A percentile compares a stretch with the other conserved stretches of the same genome.
These are phyloP conservation scores for Sander vitreus DNA, from an alignment of 2,113 vertebrate genomes.

Conservation along the genomic window DNA sequence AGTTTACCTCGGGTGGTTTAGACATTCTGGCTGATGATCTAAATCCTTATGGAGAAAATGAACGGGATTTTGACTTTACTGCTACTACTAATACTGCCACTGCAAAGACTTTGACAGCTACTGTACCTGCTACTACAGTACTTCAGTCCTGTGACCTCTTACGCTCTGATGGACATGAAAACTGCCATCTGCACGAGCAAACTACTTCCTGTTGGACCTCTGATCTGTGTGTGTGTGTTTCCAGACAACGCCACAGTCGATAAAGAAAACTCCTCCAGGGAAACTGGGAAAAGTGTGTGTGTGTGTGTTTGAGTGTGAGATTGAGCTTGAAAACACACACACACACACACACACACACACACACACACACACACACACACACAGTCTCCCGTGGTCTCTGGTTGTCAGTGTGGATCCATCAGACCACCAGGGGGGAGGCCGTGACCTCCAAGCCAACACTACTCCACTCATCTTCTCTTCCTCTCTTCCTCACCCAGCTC, in stretches of 20 bases:
- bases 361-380: constrained; percentile 45
- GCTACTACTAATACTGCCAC: not conserved
- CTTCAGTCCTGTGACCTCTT: not conserved
- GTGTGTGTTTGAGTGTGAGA: not conserved
- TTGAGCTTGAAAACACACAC: not conserved
- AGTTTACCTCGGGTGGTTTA: too few species aligned
- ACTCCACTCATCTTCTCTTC: not conserved
- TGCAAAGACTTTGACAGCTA: not conserved
- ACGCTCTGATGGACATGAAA: constrained; percentile 5
- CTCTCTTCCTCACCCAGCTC: not conserved
- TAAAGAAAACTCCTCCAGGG: constrained; percentile 49
- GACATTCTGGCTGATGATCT: too few species aligned
- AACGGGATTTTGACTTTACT: too few species aligned
- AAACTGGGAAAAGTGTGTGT: constrained; percentile 29
- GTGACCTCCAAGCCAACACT: constrained; percentile 56
- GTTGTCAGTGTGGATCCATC: constrained; percentile 72
- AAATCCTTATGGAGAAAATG: too few species aligned
- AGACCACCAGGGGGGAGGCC: constrained; percentile 62
- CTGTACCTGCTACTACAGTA: not conserved
- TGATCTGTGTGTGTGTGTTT: constrained; percentile 34
- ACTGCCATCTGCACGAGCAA: not conserved
- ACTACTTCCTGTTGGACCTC: constrained; percentile 24
- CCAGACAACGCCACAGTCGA: constrained; percentile 37
- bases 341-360: constrained; percentile 32
- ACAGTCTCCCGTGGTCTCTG: constrained; percentile 59